A percentile compares a stretch with the other conserved stretches of the same genome.
These are phyloP conservation scores for Caligus rogercresseyi DNA, from an alignment of 1,140 invertebrate genomes.

Conservation along the genomic window DNA sequence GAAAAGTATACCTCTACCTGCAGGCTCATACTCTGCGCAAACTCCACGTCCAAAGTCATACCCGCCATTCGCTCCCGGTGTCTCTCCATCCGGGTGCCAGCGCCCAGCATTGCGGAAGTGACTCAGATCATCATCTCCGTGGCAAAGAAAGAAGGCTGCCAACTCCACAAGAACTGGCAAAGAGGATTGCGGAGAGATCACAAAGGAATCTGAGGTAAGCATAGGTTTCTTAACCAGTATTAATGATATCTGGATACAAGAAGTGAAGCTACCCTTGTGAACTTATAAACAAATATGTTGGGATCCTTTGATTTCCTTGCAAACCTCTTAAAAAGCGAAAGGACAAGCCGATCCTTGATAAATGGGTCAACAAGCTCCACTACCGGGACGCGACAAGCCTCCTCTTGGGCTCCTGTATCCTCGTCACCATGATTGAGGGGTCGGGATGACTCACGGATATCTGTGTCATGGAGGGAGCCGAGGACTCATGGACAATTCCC, in stretches of 20 bases:
- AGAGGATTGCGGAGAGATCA: conserved; percentile 55
- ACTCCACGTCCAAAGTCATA: conserved; percentile 83
- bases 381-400: neutral
- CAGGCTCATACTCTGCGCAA: conserved; percentile 80
- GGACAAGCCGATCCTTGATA: conserved; percentile 18
- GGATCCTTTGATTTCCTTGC: neutral
- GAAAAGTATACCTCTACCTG: conserved; percentile 95
- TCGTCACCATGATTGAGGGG: conserved; percentile 9
- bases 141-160: conserved; percentile 67
- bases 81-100: conserved; percentile 69
- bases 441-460: conserved; percentile 4
- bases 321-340: neutral
- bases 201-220: conserved; percentile 76
- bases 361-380: conserved; percentile 11
- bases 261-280: no score
- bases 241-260: no score
- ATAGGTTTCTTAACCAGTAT: no score
- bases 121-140: conserved; percentile 43
- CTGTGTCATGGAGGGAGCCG: conserved; percentile 16
- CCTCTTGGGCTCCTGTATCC: conserved; percentile 3
- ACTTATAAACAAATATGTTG: no score
- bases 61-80: conserved; percentile 88
- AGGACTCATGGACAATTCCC: conserved; percentile 8
- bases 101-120: conserved; percentile 64
- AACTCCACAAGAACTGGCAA: conserved; percentile 55